These are phyloP conservation scores for Colossoma macropomum DNA, from an alignment of 2,113 vertebrate species.

Conservation along the genomic window DNA sequence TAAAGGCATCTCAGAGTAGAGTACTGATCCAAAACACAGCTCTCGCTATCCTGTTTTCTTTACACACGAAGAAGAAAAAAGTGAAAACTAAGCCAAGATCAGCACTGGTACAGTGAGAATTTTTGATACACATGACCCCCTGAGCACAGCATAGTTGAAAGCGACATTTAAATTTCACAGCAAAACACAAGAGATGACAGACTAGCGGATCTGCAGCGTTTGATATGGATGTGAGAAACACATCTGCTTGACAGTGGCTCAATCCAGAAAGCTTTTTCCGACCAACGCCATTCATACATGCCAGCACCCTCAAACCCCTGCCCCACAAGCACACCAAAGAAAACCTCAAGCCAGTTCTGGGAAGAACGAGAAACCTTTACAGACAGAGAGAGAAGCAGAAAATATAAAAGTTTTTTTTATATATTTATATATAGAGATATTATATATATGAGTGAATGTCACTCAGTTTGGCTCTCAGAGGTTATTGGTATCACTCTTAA, in stretches of 20 bases:
- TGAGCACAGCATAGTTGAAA: conserved; percentile 65
- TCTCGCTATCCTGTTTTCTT: neutral
- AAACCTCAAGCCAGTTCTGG: conserved; percentile 63
- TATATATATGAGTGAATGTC: conserved; percentile 79
- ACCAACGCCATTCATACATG: conserved; percentile 62
- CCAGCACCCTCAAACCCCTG: conserved; percentile 64
- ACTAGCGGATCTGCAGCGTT: conserved; percentile 44
- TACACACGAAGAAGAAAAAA: neutral
- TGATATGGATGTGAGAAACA: conserved; percentile 53
- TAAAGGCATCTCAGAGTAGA: conserved; percentile 1
- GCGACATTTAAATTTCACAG: conserved; percentile 63
- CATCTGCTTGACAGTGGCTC: conserved; percentile 66
- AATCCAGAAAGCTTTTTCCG: conserved; percentile 51
- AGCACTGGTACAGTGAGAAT: conserved; percentile 28
- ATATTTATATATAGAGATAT: conserved; percentile 48
- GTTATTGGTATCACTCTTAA: conserved; percentile 70
- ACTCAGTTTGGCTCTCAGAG: conserved; percentile 80
- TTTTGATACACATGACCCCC: conserved; percentile 51
- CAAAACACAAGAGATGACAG: conserved; percentile 49
- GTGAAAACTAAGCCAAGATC: conserved; percentile 4
- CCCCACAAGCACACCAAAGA: conserved; percentile 63
- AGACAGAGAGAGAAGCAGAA: conserved; percentile 13
- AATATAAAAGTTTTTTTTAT: conserved; percentile 18
- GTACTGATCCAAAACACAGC: conserved; percentile 6
- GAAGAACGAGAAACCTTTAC: conserved; percentile 46